phyloP scores from a whole-genome alignment of 2,797 vertebrate genomes.

The Iguana delicatissima region DNA sequence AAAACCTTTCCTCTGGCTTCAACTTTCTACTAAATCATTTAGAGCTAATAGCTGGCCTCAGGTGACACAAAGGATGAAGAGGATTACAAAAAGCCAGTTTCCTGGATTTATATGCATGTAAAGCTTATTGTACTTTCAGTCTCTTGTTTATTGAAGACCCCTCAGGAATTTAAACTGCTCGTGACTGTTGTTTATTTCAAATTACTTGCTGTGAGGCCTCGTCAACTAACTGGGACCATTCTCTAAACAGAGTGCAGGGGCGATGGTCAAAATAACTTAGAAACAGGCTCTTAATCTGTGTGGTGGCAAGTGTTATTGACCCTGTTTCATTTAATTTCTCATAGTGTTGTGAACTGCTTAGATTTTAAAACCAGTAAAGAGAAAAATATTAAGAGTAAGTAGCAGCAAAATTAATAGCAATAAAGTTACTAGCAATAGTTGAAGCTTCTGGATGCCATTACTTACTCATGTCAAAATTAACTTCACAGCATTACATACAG shows the following conservation, averaged over 20 bases:
- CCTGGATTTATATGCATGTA: constrained; percentile 44
- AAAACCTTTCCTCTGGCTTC: neutral
- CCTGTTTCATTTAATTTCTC: rapidly evolving
- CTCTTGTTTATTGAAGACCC: constrained; percentile 40
- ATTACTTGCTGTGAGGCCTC: neutral
- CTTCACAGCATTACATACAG: neutral
- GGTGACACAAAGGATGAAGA: constrained; percentile 51
- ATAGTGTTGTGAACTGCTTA: rapidly evolving
- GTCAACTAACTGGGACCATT: neutral
- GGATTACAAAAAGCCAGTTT: constrained; percentile 51
- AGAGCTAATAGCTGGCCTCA: constrained; percentile 39
- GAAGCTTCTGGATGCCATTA: constrained; percentile 25
- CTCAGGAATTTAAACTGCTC: constrained; percentile 55
- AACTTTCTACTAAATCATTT: constrained; percentile 33
- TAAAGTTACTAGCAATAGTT: constrained; percentile 25
- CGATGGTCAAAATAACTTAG: neutral
- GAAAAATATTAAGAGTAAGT: constrained; percentile 20
- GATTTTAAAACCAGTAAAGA: rapidly evolving
- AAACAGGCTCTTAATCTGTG: constrained; percentile 21
- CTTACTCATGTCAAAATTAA: neutral
- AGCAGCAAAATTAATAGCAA: neutral
- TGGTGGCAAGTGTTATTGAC: neutral
- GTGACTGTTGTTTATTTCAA: constrained; percentile 50
- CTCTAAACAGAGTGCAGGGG: neutral
- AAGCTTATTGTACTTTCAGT: constrained; percentile 61